phyloP scores from a whole-genome alignment of 2,888 invertebrate genomes.

The Ceraclea dissimilis region DNA sequence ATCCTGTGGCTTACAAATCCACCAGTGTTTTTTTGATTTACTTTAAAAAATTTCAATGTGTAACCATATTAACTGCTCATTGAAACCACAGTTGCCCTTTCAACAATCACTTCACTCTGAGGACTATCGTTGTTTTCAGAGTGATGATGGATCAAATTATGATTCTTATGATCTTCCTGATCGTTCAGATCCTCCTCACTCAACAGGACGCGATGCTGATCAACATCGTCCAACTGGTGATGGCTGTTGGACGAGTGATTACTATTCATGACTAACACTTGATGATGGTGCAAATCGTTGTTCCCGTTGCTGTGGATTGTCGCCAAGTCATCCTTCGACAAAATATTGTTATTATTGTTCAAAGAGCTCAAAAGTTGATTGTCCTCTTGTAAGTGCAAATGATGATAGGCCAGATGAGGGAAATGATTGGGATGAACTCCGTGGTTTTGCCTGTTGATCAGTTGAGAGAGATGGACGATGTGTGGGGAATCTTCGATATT shows the following conservation, averaged over 20 bases:
- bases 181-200: slow-evolving; percentile 28
- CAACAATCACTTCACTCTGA: slow-evolving; percentile 29
- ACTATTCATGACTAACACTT: slow-evolving; percentile 15
- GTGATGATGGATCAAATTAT: slow-evolving; percentile 28
- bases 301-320: slow-evolving; percentile 28
- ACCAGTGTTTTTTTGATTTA: too few species aligned
- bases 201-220: slow-evolving; percentile 17
- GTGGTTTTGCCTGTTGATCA: slow-evolving; percentile 12
- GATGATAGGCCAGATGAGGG: slow-evolving; percentile 10
- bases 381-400: slow-evolving; percentile 17
- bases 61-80: slow-evolving; percentile 44
- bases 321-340: slow-evolving; percentile 28
- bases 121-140: slow-evolving; percentile 24
- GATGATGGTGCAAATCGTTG: slow-evolving; percentile 26
- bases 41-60: too few species aligned
- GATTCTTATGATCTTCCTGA: slow-evolving; percentile 29
- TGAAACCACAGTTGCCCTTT: slow-evolving; percentile 48
- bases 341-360: slow-evolving; percentile 23
- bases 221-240: slow-evolving; percentile 28
- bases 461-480: slow-evolving; percentile 17
- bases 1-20: too few species aligned
- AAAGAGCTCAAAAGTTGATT: slow-evolving; percentile 23
- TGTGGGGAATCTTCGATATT: slow-evolving; percentile 19
- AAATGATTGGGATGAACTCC: slow-evolving; percentile 8
- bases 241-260: slow-evolving; percentile 6